Base-by-base conservation (phyloP, 2,113 vertebrate species). In the Oenanthe melanoleuca region DNA sequence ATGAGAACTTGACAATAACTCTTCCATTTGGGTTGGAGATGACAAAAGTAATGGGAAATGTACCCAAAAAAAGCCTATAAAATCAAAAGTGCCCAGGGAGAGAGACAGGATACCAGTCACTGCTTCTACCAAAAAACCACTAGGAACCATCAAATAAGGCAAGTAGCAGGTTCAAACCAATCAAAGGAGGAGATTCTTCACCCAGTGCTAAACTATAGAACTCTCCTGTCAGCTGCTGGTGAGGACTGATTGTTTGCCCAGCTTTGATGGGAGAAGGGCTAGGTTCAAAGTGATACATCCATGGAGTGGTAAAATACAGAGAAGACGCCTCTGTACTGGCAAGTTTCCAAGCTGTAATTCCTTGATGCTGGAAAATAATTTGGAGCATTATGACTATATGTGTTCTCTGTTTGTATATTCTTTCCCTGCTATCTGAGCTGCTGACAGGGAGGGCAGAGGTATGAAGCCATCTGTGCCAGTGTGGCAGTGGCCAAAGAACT, bases 151-250 rank as follows among this genome's bases (percentile, higher is more conserved):
- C 26, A 49, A 65, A 52, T 42, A 47, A 78, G 3, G 37, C 29
- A 59, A 44, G 25, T 14, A 85, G 14, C 60, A 73, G 29, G 19
- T 56, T 80, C 12, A n/a, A 77, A 64, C 14, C 14, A 72, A 45
- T 8, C 33, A 56, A 31, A 69, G 6, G 25, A 78, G 21, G 26
- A 73, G 2, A 4, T 64, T 69, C 26, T 88, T 92, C 56, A 65
- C 26, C 11, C 0, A 1, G 1, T n/a, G 11, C 23, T 56, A 25
- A 74, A 44, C n/a, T 38, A 8, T 1, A 6, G 42, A 85, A 85
- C 11, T 52, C 40, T 53, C 14, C 60, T 69, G 23, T 5, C 31
- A 42, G 0, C 8, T 63, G 44, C 22, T 55, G 40, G 10, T 26
- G n/a, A 57, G 63, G 66, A 12, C 47, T 42, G 49, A 31, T 9